Evolutionary conservation across 2,113 vertebrate genomes (phyloP), one percentile per base, ranked within the genome.

Genomic region (Misgurnus anguillicaudatus): DNA sequence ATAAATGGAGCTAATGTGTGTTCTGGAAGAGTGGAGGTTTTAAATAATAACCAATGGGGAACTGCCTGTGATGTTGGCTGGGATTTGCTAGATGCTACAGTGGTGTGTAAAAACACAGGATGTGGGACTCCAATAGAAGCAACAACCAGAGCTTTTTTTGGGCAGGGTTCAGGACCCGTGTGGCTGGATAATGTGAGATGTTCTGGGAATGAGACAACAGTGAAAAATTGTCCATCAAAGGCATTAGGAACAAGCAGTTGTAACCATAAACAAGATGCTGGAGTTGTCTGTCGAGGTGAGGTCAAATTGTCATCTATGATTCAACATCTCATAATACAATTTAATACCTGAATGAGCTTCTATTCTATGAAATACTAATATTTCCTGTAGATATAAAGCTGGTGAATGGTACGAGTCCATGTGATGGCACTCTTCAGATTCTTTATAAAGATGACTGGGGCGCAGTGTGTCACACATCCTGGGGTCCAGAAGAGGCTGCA

Each of bases 21-120:
- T 45, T 45, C 42, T 45, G 42, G 42, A 10, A 45, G 42, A 45
- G 42, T 45, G 42, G 42, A 45, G 42, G 42, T 45, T 45, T 10
- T 6, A 6, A 9, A 45, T 5, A 45, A 45, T 45, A 10, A 10
- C 2, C 7, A 45, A 45, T 45, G 42, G 42, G 42, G 42, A 45
- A 45, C 42, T 5, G 66, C 69, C 10, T 78, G 76, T 78, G 21
- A 16, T 45, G 7, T 47, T 11, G 3, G 14, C 13, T 78, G 53
- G 39, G 66, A 62, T 39, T n/a, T 70, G 66, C 19, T 7, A 13
- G 66, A 70, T 1, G 77, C 77, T 48, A 3, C 8, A 60, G 77
- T 78, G 5, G 39, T 69, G 17, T 78, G 77, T 19, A 69, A 21
- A 51, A 65, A 78, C 41, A 21, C 69, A 39, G 42, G 21, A 1